A percentile compares a stretch with the other conserved stretches of the same genome.
These are phyloP conservation scores for Geotrupes spiniger DNA, from an alignment of 2,888 invertebrate species.

Conservation along the genomic window DNA sequence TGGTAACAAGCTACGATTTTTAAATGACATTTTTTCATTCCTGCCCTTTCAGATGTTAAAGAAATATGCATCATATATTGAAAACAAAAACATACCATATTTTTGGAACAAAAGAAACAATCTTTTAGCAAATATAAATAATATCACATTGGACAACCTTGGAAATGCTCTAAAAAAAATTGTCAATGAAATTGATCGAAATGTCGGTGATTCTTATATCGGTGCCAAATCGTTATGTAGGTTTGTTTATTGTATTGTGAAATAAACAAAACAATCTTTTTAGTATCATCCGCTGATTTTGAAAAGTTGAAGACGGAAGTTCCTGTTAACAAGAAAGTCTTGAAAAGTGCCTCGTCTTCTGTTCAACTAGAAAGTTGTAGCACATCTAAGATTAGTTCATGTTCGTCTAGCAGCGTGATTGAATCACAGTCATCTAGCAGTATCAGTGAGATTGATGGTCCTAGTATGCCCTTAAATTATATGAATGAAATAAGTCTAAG, in stretches of 20 bases:
- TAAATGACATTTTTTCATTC: not conserved
- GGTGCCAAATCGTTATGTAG: conserved; percentile 1
- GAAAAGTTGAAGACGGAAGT: conserved; percentile 1
- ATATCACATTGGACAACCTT: conserved; percentile 24
- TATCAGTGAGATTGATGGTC: too few species aligned
- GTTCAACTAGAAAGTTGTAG: too few species aligned
- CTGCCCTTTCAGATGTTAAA: conserved; percentile 43
- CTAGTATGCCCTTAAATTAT: too few species aligned
- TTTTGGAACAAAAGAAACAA: conserved; percentile 48
- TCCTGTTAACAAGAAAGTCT: not conserved
- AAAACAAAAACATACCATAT: conserved; percentile 36
- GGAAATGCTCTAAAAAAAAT: not conserved
- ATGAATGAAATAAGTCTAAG: too few species aligned
- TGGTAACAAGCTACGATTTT: conserved; percentile 25
- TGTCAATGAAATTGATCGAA: not conserved
- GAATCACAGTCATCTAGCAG: too few species aligned
- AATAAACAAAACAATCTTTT: not conserved
- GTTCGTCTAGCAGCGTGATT: too few species aligned
- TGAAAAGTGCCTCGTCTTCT: too few species aligned
- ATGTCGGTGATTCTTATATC: not conserved
- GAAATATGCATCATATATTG: conserved; percentile 35
- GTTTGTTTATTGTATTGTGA: not conserved
- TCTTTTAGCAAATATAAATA: conserved; percentile 40
- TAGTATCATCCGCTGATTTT: not conserved
- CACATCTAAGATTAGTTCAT: too few species aligned